Evolutionary conservation across 2,888 invertebrate genomes (phyloP).

Genomic region (Andrena hattorfiana): DNA sequence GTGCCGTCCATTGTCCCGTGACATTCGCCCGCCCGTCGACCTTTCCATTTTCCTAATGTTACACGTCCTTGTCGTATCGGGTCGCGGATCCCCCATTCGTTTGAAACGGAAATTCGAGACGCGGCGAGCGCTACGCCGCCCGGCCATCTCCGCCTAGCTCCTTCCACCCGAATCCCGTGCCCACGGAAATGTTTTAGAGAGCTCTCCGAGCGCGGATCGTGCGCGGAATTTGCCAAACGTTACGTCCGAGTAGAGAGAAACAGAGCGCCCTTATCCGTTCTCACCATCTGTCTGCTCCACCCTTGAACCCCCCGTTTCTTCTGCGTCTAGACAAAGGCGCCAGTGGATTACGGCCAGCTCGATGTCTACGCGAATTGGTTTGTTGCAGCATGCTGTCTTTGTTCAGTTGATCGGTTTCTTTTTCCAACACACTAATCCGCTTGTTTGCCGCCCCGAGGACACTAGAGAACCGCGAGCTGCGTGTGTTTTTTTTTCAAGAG

Average conservation of each 20-base stretch:
- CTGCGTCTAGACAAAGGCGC: conserved; percentile 80
- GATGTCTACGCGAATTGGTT: conserved; percentile 77
- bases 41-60: neutral
- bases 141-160: neutral
- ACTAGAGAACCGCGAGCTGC: conserved; percentile 13
- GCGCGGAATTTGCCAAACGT: neutral
- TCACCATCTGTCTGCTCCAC: conserved; percentile 29
- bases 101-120: neutral
- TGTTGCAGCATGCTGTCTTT: conserved; percentile 79
- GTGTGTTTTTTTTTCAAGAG: neutral
- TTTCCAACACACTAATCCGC: conserved; percentile 66
- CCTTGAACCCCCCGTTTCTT: conserved; percentile 69
- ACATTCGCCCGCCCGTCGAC: conserved; percentile 6
- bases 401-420: conserved; percentile 64
- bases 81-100: neutral
- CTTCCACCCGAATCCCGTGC: neutral
- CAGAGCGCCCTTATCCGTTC: neutral
- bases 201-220: neutral
- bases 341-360: conserved; percentile 82
- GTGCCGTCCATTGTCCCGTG: conserved; percentile 29
- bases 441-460: neutral
- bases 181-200: neutral
- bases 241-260: conserved; percentile 13
- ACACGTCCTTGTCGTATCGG: conserved; percentile 4
- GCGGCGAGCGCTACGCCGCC: neutral